Conservation (phyloP, 1,140 invertebrate genomes). For the Episyrphus balteatus region DNA sequence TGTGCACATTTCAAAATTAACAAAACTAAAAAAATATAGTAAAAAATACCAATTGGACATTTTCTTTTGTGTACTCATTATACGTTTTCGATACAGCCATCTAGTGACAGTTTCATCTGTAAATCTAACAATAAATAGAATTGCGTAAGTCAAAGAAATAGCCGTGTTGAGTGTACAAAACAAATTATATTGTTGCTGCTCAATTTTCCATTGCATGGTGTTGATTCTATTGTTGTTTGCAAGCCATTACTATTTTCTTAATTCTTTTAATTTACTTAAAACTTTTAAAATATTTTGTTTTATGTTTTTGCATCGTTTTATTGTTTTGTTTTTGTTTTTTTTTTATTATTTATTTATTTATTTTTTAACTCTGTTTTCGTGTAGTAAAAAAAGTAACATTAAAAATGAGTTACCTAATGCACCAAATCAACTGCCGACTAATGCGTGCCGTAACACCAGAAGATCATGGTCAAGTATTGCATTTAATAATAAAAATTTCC, state of each 20-base stretch:
- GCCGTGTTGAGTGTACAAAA: conserved; percentile 11
- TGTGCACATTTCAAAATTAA: background rate
- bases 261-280: background rate
- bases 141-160: conserved; percentile 63
- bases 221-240: background rate
- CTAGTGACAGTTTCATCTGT: conserved; percentile 79
- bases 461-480: conserved; percentile 6
- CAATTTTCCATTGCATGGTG: conserved; percentile 1
- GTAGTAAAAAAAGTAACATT: conserved; percentile 2
- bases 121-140: conserved; percentile 79
- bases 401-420: background rate
- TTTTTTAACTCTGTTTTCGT: too few species aligned
- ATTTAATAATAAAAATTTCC: conserved; percentile 9
- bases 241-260: background rate
- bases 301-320: conserved; percentile 1
- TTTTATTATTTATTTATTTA: background rate
- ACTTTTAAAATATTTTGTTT: background rate
- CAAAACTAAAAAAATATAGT: background rate
- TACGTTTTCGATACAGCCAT: conserved; percentile 53
- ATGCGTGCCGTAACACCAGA: background rate
- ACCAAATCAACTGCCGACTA: background rate
- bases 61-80: conserved; percentile 2
- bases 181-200: conserved; percentile 5
- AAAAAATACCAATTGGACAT: background rate
- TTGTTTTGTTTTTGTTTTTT: too few species aligned